Evolutionary conservation across 1,140 invertebrate genomes (phyloP).

Genomic region (Nasonia giraulti): DNA sequence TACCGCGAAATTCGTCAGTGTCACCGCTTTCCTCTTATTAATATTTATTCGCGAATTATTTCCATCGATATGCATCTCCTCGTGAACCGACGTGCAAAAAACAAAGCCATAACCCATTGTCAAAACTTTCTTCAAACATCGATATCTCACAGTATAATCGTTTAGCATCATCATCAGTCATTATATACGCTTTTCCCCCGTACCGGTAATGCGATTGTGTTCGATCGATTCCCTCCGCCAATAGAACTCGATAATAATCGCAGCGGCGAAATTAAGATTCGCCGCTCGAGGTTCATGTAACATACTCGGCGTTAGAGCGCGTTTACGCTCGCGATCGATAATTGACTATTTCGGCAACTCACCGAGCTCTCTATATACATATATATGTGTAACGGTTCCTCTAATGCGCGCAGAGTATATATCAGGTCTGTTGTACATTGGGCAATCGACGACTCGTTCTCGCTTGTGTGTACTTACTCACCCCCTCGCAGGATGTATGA

Average conservation of each 20-base stretch:
- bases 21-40: background rate
- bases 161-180: background rate
- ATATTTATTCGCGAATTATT: conserved; percentile 1
- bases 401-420: conserved; percentile 7
- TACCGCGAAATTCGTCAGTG: conserved; percentile 12
- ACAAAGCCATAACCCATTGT: background rate
- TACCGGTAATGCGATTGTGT: background rate
- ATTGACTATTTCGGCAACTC: conserved; percentile 49
- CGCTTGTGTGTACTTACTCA: conserved; percentile 38
- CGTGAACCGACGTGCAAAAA: background rate
- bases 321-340: background rate
- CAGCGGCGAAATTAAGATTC: background rate
- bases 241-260: conserved; percentile 5
- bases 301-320: background rate
- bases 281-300: background rate
- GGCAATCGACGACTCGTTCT: background rate
- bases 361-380: too few relatives aligned
- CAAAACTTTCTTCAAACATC: background rate
- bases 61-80: background rate
- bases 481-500: conserved; percentile 19
- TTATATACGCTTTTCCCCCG: background rate
- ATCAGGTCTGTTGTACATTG: conserved; percentile 9
- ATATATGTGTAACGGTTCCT: background rate
- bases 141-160: too few relatives aligned
- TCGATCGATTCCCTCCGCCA: background rate